These are phyloP conservation scores for Pandemis cinnamomeana DNA, from an alignment of 2,888 invertebrate species.

Conservation along the genomic window DNA sequence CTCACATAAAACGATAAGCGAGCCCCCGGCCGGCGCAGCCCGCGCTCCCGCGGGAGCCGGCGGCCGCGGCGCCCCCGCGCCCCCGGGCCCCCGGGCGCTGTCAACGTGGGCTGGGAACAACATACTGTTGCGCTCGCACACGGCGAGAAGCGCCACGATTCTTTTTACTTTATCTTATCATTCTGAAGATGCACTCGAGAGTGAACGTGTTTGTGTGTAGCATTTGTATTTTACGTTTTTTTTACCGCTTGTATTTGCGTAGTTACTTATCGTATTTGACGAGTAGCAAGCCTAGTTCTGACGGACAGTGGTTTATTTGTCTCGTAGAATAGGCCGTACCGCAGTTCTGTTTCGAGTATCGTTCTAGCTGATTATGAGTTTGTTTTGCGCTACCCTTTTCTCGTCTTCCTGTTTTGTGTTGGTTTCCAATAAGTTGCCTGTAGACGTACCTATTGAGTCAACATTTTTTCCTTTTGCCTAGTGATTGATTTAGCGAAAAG, in stretches of 20 bases:
- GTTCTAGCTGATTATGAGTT: constrained; percentile 4
- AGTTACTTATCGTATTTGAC: not conserved
- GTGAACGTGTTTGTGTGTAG: constrained; percentile 34
- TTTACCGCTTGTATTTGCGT: constrained; percentile 9
- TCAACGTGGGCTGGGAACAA: constrained; percentile 34
- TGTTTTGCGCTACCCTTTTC: constrained; percentile 11
- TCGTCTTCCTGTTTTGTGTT: constrained; percentile 23
- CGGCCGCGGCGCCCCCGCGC: not conserved
- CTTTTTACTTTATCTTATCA: constrained; percentile 35
- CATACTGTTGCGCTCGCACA: constrained; percentile 26
- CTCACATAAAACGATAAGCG: not conserved
- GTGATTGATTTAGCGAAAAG: not conserved
- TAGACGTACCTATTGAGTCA: not conserved
- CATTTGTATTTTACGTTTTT: not conserved
- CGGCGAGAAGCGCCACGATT: constrained; percentile 23
- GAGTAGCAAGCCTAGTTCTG: constrained; percentile 17
- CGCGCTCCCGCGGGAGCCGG: not conserved
- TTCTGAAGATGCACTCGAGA: constrained; percentile 35
- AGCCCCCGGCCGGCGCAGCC: not conserved
- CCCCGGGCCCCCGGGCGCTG: constrained; percentile 19
- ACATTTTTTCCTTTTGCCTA: constrained; percentile 6
- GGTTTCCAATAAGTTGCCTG: constrained; percentile 16
- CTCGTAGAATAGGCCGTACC: constrained; percentile 5
- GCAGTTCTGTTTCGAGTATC: constrained; percentile 19
- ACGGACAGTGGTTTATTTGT: constrained; percentile 13